These are phyloP conservation scores for Gastrophysa polygoni DNA, from an alignment of 2,888 invertebrate genomes.

Conservation along the genomic window DNA sequence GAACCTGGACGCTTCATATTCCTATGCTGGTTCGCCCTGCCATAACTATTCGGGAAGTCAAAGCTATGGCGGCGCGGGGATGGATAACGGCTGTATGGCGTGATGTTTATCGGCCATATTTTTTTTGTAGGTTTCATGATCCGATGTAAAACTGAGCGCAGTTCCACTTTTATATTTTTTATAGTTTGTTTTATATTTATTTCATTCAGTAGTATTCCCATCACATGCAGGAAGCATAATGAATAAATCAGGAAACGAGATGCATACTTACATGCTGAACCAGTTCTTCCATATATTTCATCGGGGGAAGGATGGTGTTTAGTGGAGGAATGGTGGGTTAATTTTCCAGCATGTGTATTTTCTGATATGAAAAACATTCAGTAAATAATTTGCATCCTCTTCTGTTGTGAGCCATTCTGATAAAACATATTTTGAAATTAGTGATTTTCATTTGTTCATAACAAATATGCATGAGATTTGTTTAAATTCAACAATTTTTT, in stretches of 20 bases:
- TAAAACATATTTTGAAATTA: too few species aligned
- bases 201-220: neutral
- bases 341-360: too few species aligned
- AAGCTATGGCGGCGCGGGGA: constrained; percentile 62
- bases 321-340: too few species aligned
- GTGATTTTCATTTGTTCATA: too few species aligned
- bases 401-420: too few species aligned
- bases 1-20: constrained; percentile 58
- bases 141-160: neutral
- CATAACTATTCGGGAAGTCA: constrained; percentile 64
- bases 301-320: too few species aligned
- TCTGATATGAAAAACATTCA: too few species aligned
- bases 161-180: constrained; percentile 10
- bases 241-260: neutral
- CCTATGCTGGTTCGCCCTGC: constrained; percentile 60
- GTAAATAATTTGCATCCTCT: too few species aligned
- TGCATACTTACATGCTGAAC: too few species aligned
- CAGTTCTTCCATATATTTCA: too few species aligned
- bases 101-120: constrained; percentile 50
- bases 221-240: neutral
- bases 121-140: constrained; percentile 10
- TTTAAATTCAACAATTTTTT: too few species aligned
- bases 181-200: neutral
- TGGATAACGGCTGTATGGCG: constrained; percentile 70
- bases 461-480: too few species aligned